Evolutionary conservation across 2,113 vertebrate species (phyloP), one percentile per base, ranked within the genome.

Genomic region (Sitta europaea): DNA sequence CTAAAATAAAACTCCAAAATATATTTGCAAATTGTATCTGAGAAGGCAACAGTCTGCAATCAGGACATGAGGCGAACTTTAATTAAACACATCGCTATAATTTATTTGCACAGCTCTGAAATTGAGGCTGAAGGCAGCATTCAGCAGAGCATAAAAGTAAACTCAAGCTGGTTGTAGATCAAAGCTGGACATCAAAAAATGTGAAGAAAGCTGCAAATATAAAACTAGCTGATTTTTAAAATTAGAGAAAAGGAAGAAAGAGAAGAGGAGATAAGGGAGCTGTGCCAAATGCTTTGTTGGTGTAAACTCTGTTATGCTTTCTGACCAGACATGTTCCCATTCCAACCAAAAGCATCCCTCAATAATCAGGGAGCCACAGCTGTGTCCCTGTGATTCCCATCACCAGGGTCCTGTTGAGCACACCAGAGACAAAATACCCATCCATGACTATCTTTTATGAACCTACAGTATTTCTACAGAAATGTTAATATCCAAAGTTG

Each of bases 111-210:
- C 79, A 90, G 79, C 79, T 94, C 92, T 88, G 72, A 95, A 95
- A 94, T 58, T 88, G 88, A 79, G 63, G 88, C 83, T 92, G 94
- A 88, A 93, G 92, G 86, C 90, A 92, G 79, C 79, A 86, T 88
- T 95, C 92, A 95, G 92, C 63, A 80, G 67, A 90, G 86, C 91
- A 95, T 88, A 92, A 95, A 96, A 96, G 90, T 73, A 95, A 96
- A 93, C 75, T 88, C 51, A 63, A 78, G 88, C 66, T 85, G 92
- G 92, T 84, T 72, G 81, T 65, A 94, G 81, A 94, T 90, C 92
- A 95, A 95, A 97, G 92, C 73, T 72, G 79, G 92, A 92, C 90
- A 85, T 40, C 88, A 67, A 79, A 67, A 85, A 95, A 92, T 0
- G 2, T 4, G 3, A 79, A 82, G 78, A 79, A 90, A 93, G 77